phyloP scores from a whole-genome alignment of 2,888 invertebrate species.

The Subacronicta megacephala region DNA sequence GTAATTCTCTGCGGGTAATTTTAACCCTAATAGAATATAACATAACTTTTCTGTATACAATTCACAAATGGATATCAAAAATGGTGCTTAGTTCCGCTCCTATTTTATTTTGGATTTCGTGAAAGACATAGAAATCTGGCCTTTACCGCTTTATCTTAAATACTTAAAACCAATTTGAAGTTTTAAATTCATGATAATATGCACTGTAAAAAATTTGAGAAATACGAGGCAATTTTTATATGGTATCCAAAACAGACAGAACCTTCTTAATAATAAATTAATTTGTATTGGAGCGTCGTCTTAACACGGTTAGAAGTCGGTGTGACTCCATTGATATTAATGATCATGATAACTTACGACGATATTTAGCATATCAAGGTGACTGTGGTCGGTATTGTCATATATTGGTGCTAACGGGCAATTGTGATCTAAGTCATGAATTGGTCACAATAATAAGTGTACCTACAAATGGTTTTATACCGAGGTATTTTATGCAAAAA shows the following conservation, averaged over 20 bases:
- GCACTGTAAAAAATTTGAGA: too few relatives aligned
- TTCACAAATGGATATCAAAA: too few relatives aligned
- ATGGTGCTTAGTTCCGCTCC: background rate
- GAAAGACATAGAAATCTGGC: too few relatives aligned
- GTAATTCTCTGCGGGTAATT: too few relatives aligned
- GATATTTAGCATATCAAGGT: conserved; percentile 43
- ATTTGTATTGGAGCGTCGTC: conserved; percentile 8
- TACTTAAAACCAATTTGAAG: too few relatives aligned
- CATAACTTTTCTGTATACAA: too few relatives aligned
- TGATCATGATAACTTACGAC: conserved; percentile 29
- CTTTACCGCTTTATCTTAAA: too few relatives aligned
- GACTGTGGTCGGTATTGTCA: conserved; percentile 42
- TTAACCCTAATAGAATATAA: too few relatives aligned
- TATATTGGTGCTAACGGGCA: conserved; percentile 48
- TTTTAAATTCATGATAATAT: too few relatives aligned
- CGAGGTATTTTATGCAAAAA: too few relatives aligned
- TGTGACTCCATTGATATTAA: conserved; percentile 40
- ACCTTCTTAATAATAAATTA: background rate
- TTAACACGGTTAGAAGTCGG: conserved; percentile 21
- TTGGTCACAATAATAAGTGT: conserved; percentile 31
- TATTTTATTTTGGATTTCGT: too few relatives aligned
- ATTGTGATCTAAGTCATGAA: conserved; percentile 47
- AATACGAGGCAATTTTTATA: too few relatives aligned
- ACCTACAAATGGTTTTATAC: conserved; percentile 18
- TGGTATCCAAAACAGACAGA: background rate